These are phyloP conservation scores for Sebastes elongatus DNA, from an alignment of 2,797 vertebrate species.

Conservation along the genomic window DNA sequence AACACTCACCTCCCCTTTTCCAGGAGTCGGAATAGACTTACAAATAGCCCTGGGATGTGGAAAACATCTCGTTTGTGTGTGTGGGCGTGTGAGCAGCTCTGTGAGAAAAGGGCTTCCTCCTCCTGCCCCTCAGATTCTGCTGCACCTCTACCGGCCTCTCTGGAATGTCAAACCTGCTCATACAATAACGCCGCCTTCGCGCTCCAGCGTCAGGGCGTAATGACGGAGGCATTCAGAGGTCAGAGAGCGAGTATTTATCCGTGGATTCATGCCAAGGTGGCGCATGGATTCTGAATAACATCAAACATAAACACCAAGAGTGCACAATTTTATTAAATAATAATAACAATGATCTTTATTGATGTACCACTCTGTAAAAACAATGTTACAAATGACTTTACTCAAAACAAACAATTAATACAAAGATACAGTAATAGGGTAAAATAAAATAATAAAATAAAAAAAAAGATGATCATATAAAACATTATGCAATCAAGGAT, in stretches of 20 bases:
- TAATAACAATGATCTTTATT: neutral
- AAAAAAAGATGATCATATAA: neutral
- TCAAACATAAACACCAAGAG: neutral
- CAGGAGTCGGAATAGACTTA: constrained; percentile 68
- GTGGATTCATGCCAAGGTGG: constrained; percentile 11
- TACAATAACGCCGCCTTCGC: constrained; percentile 41
- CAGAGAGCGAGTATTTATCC: constrained; percentile 45
- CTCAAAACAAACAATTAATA: neutral
- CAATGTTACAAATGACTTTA: neutral
- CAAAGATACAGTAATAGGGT: neutral
- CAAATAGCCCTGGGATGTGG: constrained; percentile 69
- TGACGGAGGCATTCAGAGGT: constrained; percentile 34
- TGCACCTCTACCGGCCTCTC: constrained; percentile 59
- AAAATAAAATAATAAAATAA: neutral
- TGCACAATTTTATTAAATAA: neutral
- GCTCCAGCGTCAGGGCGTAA: constrained; percentile 45
- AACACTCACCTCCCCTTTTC: constrained; percentile 68
- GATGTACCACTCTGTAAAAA: neutral
- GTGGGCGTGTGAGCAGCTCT: constrained; percentile 18
- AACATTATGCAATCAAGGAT: neutral
- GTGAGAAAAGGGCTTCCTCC: constrained; percentile 71
- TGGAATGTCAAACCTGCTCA: constrained; percentile 64
- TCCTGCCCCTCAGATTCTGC: constrained; percentile 51
- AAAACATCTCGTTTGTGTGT: constrained; percentile 59
- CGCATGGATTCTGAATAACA: constrained; percentile 3